Evolutionary conservation across 2,113 vertebrate species (phyloP), one percentile per base, ranked within the genome.

Genomic region (Tylochromis polylepis): DNA sequence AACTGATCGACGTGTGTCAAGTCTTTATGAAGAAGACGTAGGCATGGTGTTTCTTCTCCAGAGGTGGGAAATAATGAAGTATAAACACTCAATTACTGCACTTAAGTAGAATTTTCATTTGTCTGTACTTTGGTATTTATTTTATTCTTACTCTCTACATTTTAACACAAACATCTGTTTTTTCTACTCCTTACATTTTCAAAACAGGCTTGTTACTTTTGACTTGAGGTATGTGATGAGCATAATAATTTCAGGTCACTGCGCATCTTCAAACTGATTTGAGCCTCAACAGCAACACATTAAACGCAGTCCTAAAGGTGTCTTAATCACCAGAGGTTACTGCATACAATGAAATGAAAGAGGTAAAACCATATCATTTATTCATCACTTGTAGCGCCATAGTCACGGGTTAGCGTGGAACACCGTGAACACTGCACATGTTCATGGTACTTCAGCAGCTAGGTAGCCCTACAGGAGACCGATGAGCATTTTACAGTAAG

Each of bases 371-470:
- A 62, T 20, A 20, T 20, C 34, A 62, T 34, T 29, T 2, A 62
- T 0, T 2, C 2, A 62, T 34, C 59, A 34, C 34, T 20, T 34
- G 16, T 62, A 34, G 29, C 1, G 29, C 29, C 1, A 6, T 1
- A 16, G 57, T 2, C 57, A 59, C 15, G 31, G 58, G 1, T 31
- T 11, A 60, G 27, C 8, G 8, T 60, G 29, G 16, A 60, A 24
- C 56, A 58, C 24, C 24, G 1, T 14, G 11, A 57, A 57, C 55
- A 57, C 24, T 57, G n/a, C 55, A 12, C n/a, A 24, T 14, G 55
- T 57, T 57, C 55, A 0, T 14, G 6, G 22, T 57, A 57, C 56
- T 14, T 57, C 56, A 0, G 56, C 56, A 57, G 24, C 56, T 27
- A 57, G 22, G 22, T 57, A 57, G 56, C 3, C 56, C 56, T 57